phyloP scores from a whole-genome alignment of 2,113 vertebrate genomes.

The Ondatra zibethicus region DNA sequence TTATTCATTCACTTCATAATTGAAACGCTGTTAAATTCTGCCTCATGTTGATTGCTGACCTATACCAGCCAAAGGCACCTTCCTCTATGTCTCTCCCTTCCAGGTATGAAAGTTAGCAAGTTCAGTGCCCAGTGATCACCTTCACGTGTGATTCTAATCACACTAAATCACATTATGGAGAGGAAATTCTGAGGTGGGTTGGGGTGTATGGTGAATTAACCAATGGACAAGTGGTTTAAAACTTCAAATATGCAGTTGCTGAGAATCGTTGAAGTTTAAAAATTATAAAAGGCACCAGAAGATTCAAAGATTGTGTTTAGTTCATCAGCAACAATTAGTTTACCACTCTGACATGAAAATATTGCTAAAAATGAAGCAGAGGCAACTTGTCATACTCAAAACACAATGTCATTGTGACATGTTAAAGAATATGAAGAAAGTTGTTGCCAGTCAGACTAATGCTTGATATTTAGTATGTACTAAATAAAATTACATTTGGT shows the following conservation, averaged over 20 bases:
- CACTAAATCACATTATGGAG: conserved; percentile 24
- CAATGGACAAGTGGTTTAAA: not conserved
- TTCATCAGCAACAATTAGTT: not conserved
- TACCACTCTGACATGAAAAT: not conserved
- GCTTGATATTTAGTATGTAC: not conserved
- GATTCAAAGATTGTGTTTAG: conserved; percentile 38
- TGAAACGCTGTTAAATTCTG: conserved; percentile 80
- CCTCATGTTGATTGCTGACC: conserved; percentile 83
- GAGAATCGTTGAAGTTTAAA: not conserved
- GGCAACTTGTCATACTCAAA: not conserved
- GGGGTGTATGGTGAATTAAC: not conserved
- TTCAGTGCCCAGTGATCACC: conserved; percentile 16
- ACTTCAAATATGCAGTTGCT: not conserved
- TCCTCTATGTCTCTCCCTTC: conserved; percentile 63
- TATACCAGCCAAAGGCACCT: conserved; percentile 79
- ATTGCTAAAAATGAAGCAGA: conserved; percentile 5
- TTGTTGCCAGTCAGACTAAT: not conserved
- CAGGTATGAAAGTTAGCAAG: conserved; percentile 50
- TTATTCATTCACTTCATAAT: conserved; percentile 83
- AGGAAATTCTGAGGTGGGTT: not conserved
- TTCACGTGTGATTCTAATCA: not conserved
- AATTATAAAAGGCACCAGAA: not conserved
- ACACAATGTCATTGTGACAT: not conserved
- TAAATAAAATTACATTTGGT: conserved; percentile 1
- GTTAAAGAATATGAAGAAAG: not conserved